Percentiles rank a stretch among this genome's conserved stretches.
These are phyloP conservation scores for Scaptomyza pallida DNA, from an alignment of 1,140 invertebrate genomes.

Conservation along the genomic window DNA sequence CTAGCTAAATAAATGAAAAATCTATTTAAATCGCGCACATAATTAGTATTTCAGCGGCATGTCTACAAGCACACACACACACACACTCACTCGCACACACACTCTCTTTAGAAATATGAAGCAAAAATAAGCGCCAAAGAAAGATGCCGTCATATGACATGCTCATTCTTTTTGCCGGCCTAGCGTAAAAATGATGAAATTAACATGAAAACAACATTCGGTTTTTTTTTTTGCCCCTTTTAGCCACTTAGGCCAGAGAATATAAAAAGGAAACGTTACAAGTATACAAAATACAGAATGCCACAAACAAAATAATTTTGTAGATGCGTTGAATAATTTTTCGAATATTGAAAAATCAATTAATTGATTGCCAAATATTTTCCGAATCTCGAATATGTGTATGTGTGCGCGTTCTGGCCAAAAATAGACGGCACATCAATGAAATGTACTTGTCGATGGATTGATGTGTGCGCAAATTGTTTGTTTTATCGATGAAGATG, in stretches of 20 bases:
- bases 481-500: slow-evolving; percentile 80
- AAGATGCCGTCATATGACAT: slow-evolving; percentile 71
- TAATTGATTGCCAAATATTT: slow-evolving; percentile 79
- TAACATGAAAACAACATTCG: slow-evolving; percentile 60
- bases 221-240: slow-evolving; percentile 7
- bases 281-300: slow-evolving; percentile 36
- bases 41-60: slow-evolving; percentile 81
- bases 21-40: slow-evolving; percentile 83
- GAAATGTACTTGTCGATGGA: slow-evolving; percentile 67
- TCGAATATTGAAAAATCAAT: slow-evolving; percentile 69
- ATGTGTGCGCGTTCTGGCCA: too few relatives aligned
- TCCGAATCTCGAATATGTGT: slow-evolving; percentile 42
- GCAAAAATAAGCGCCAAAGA: slow-evolving; percentile 55
- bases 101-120: neutral
- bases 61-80: slow-evolving; percentile 44
- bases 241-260: slow-evolving; percentile 18
- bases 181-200: slow-evolving; percentile 79
- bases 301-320: neutral
- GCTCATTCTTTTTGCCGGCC: slow-evolving; percentile 70
- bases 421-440: slow-evolving; percentile 36
- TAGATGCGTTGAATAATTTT: slow-evolving; percentile 33
- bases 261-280: slow-evolving; percentile 61
- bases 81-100: slow-evolving; percentile 24
- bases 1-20: slow-evolving; percentile 82
- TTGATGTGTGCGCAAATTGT: slow-evolving; percentile 71